A percentile compares a stretch with the other conserved stretches of the same genome.
Evolutionary conservation across 2,888 invertebrate species (phyloP).

Genomic region (Sialis fuliginosa): DNA sequence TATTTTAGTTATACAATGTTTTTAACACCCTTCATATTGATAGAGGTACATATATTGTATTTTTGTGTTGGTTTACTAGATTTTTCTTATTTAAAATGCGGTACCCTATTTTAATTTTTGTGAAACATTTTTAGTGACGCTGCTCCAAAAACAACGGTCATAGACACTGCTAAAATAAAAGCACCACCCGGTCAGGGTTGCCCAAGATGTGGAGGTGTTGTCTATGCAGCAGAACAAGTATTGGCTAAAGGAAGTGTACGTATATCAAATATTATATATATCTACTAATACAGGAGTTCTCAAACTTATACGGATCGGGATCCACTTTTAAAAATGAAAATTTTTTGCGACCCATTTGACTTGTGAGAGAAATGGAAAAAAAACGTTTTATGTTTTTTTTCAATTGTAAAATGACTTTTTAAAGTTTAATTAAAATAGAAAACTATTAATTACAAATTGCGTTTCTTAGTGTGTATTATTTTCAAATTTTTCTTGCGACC

Average conservation of each 20-base stretch:
- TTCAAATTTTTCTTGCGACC: too few relatives aligned
- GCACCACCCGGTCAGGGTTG: slow-evolving; percentile 77
- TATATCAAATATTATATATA: neutral
- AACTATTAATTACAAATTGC: too few relatives aligned
- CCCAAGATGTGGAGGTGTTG: slow-evolving; percentile 76
- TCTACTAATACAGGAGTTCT: too few relatives aligned
- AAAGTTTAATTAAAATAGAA: too few relatives aligned
- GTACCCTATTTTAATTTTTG: too few relatives aligned
- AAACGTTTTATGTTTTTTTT: too few relatives aligned
- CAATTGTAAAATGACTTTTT: too few relatives aligned
- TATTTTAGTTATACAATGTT: neutral
- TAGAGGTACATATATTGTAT: neutral
- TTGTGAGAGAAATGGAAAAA: too few relatives aligned
- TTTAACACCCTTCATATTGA: neutral
- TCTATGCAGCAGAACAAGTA: slow-evolving; percentile 88
- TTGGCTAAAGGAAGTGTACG: slow-evolving; percentile 60
- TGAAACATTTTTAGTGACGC: slow-evolving; percentile 36
- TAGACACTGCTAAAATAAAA: slow-evolving; percentile 62
- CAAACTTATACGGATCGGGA: too few relatives aligned
- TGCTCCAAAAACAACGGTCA: slow-evolving; percentile 58
- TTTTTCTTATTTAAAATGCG: neutral
- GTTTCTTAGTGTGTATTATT: too few relatives aligned
- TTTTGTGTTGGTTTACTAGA: neutral
- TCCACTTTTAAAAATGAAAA: too few relatives aligned
- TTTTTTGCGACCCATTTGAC: too few relatives aligned